Conservation (phyloP, 2,797 vertebrate genomes). For the Hippocampus kuda region DNA sequence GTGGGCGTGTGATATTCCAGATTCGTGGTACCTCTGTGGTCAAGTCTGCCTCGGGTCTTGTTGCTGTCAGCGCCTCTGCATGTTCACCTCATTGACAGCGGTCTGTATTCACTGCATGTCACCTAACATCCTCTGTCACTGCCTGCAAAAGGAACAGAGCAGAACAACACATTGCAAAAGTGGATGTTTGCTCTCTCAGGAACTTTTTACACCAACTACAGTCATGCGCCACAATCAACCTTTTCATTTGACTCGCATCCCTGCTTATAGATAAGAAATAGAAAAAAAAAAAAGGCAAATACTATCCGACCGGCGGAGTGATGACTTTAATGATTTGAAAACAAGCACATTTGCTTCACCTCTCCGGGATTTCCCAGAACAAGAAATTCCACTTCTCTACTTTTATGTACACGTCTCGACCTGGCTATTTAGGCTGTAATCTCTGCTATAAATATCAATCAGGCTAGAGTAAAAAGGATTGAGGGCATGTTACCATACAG, state of each 20-base stretch:
- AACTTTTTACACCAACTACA: slow-evolving; percentile 26
- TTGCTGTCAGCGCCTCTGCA: slow-evolving; percentile 31
- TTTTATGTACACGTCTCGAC: slow-evolving; percentile 22
- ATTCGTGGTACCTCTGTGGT: slow-evolving; percentile 10
- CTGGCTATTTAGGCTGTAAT: slow-evolving; percentile 24
- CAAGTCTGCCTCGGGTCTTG: slow-evolving; percentile 10
- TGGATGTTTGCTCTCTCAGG: slow-evolving; percentile 4
- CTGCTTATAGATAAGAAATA: slow-evolving; percentile 7
- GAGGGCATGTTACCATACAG: slow-evolving; percentile 33
- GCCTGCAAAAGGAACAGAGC: slow-evolving; percentile 3
- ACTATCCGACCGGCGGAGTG: not conserved
- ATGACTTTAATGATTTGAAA: slow-evolving; percentile 32
- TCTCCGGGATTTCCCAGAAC: slow-evolving; percentile 29
- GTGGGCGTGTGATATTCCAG: slow-evolving; percentile 5
- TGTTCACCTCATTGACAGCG: slow-evolving; percentile 15
- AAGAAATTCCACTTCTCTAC: slow-evolving; percentile 47
- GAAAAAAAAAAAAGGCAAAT: slow-evolving; percentile 33
- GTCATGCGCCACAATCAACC: slow-evolving; percentile 10
- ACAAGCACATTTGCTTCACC: slow-evolving; percentile 42
- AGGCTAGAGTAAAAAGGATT: slow-evolving; percentile 14
- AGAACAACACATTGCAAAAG: not conserved
- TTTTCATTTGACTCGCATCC: not conserved
- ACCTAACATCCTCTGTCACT: not conserved
- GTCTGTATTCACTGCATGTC: slow-evolving; percentile 7
- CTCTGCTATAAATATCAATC: slow-evolving; percentile 43